Base-by-base conservation (phyloP, 2,888 invertebrate genomes). In the Zygaena filipendulae region DNA sequence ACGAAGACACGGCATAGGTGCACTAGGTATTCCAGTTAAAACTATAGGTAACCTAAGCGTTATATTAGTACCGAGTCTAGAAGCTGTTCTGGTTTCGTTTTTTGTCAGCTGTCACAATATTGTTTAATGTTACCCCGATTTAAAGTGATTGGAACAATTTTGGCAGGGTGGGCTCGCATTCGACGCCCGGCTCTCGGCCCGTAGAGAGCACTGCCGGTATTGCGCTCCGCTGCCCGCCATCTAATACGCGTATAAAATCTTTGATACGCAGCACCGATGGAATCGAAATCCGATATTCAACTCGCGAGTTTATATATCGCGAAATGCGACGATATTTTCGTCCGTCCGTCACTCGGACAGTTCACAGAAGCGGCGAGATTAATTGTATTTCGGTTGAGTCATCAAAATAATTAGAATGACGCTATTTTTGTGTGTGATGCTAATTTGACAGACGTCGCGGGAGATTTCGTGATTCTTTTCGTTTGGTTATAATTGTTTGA, bases 321-420 rank as follows among this genome's bases (percentile, higher is more conserved):
- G 59, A 77, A 77, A 77, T 64, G 63, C 72, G 75, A 74, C 71
- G 67, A 69, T 75, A 75, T 75, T 77, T 74, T 66, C 62, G 75
- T 67, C 71, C 75, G 74, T 74, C 72, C 70, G 64, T 75, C 77
- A 74, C 54, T 69, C 53, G 53, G 75, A 79, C 77, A 79, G 77
- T 77, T 79, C 77, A 75, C 70, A 71, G 77, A 75, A 77, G 59
- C 66, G 59, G 66, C 67, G 71, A 79, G 77, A 79, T 79, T 79
- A 75, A 79, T 79, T 79, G 79, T 79, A 75, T 77, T 75, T 71
- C 74, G 61, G 67, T 75, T 77, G 79, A 79, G 70, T 77, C 77
- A 79, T 77, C 79, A 77, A 77, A 77, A 79, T 79, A 79, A 79
- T 79, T 77, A 77, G 77, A 77, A 79, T 77, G 70, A 72, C 70